A percentile compares a stretch with the other conserved stretches of the same genome.
These are phyloP conservation scores for Piprites chloris DNA, from an alignment of 2,113 vertebrate genomes.

Conservation along the genomic window DNA sequence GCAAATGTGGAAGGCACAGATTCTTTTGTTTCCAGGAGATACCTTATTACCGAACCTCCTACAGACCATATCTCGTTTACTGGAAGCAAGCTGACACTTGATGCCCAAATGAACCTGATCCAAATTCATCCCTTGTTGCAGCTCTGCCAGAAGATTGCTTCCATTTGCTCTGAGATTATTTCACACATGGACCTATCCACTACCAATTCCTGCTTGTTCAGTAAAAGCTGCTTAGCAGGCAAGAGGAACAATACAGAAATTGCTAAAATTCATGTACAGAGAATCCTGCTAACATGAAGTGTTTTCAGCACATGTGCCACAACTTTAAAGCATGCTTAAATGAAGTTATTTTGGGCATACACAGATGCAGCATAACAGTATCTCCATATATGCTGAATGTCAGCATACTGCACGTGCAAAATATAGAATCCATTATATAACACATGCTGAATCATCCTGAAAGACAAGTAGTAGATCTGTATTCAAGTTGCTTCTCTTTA, in stretches of 20 bases:
- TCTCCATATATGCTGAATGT: neutral
- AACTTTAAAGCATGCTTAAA: neutral
- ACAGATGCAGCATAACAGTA: neutral
- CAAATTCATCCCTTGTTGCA: neutral
- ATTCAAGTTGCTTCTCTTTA: neutral
- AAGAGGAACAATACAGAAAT: neutral
- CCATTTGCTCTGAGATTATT: neutral
- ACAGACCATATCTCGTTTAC: neutral
- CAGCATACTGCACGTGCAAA: neutral
- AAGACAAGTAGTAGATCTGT: neutral
- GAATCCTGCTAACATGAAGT: neutral
- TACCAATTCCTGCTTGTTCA: neutral
- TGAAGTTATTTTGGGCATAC: neutral
- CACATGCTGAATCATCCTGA: neutral
- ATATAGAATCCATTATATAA: neutral
- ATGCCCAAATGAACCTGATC: slow-evolving; percentile 6
- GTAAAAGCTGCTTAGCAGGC: neutral
- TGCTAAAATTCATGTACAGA: neutral
- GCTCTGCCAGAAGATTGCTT: neutral
- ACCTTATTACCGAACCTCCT: neutral
- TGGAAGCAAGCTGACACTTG: neutral
- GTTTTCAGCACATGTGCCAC: neutral
- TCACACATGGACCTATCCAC: neutral
- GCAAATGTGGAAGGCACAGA: neutral
- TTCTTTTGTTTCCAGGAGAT: slow-evolving; percentile 17